Evolutionary conservation across 2,888 invertebrate species (phyloP), one percentile per base, ranked within the genome.

Genomic region (Caenorhabditis angaria): DNA sequence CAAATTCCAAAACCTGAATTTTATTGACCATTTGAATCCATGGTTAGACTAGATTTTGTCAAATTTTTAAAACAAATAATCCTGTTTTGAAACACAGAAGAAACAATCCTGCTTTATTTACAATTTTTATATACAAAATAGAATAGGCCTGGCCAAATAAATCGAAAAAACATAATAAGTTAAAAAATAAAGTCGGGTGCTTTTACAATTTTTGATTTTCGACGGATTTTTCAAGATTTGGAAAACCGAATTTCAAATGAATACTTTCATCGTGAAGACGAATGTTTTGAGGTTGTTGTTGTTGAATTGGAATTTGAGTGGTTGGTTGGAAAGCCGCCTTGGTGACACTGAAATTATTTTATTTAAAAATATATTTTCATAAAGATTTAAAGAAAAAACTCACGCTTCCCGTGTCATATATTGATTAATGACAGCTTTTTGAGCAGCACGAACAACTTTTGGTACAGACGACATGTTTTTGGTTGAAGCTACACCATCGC

Each of bases 391-490:
- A 56, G 25, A 24, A 4, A 6, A 22, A 58, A 72, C 72, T 72
- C 22, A 72, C 72, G 72, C 72, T 64, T 72, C 72, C 35, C 64
- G 28, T 6, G 72, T 72, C 72, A 72, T 72, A 55, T 67, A 72
- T 14, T 72, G 72, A 32, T 72, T 72, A 64, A 72, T 64, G 24
- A 67, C 72, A 10, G 56, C 53, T n/a, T 57, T 50, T 61, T 72
- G 67, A 53, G 67, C 64, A 24, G 54, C 64, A 58, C 72, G 64
- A 28, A 67, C 61, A 59, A 72, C 57, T 48, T 72, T 72, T 58
- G 67, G 62, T 55, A 62, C 61, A 25, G 72, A 25, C 12, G 72
- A 72, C 72, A 72, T 72, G 53, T 25, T 60, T 25, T 50, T 50
- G 50, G 6, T 50, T 5, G 65, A 70, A 58, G 61, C 70, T 65